Percentiles rank a stretch among this genome's conserved stretches.
Evolutionary conservation across 2,113 vertebrate genomes (phyloP).

Genomic region (Triplophysa rosa): DNA sequence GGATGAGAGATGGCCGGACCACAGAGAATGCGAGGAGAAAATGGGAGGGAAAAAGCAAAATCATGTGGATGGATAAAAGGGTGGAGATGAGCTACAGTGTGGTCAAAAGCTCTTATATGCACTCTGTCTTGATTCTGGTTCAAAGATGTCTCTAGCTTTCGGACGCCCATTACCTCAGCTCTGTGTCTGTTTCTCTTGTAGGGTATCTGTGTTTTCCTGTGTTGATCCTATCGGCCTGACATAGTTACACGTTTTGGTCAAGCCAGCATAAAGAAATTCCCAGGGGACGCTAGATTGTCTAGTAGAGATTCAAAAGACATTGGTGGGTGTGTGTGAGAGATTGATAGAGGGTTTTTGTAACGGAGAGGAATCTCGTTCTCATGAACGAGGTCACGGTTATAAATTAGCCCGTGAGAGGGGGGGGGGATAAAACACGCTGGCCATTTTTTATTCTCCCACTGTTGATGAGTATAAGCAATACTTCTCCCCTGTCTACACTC

Average conservation of each 20-base stretch:
- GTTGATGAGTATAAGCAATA: conserved; percentile 15
- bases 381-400: conserved; percentile 32
- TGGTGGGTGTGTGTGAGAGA: conserved; percentile 6
- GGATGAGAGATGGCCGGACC: conserved; percentile 38
- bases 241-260: conserved; percentile 44
- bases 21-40: conserved; percentile 27
- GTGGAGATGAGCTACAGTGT: not conserved
- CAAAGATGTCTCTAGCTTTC: not conserved
- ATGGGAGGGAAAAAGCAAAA: conserved; percentile 43
- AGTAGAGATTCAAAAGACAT: conserved; percentile 19
- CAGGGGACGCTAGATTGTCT: conserved; percentile 27
- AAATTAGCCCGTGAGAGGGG: not conserved
- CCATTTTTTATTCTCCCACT: conserved; percentile 14
- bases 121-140: not conserved
- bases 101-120: not conserved
- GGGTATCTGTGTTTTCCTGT: conserved; percentile 46
- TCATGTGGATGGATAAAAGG: conserved; percentile 54
- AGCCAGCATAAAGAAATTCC: conserved; percentile 23
- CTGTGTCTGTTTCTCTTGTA: not conserved
- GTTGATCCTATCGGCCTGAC: conserved; percentile 23
- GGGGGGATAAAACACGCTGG: not conserved
- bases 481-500: conserved; percentile 1
- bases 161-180: not conserved
- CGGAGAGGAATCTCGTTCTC: conserved; percentile 25
- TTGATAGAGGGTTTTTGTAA: conserved; percentile 34